Conservation (phyloP, 2,113 vertebrate genomes). For the Istiophorus platypterus region DNA sequence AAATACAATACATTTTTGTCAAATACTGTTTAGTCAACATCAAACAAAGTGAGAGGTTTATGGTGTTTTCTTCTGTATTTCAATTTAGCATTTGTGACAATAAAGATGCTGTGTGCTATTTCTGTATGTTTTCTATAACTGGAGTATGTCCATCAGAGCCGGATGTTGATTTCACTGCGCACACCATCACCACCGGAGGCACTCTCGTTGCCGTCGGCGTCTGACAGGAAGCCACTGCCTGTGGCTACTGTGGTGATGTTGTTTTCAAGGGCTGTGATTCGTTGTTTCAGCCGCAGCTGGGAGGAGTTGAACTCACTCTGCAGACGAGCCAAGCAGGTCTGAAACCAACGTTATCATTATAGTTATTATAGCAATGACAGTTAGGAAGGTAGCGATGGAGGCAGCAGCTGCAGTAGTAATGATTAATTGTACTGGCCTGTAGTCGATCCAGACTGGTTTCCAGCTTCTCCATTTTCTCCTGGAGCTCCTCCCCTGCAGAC, state of each 20-base stretch:
- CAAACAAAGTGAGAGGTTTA: neutral
- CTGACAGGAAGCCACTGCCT: slow-evolving; percentile 88
- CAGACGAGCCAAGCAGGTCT: slow-evolving; percentile 87
- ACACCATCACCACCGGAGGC: slow-evolving; percentile 72
- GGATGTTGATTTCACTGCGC: slow-evolving; percentile 81
- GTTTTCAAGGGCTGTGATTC: slow-evolving; percentile 88
- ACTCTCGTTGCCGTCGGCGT: slow-evolving; percentile 84
- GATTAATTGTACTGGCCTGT: slow-evolving; percentile 68
- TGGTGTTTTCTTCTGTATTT: neutral
- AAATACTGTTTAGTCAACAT: neutral
- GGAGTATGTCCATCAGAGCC: slow-evolving; percentile 59
- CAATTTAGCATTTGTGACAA: neutral
- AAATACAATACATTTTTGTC: neutral
- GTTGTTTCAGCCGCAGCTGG: slow-evolving; percentile 91
- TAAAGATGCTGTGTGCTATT: neutral
- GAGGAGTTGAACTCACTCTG: slow-evolving; percentile 89
- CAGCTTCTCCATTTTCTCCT: slow-evolving; percentile 91
- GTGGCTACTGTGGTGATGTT: slow-evolving; percentile 73
- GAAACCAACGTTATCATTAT: neutral
- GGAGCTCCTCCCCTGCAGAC: slow-evolving; percentile 82
- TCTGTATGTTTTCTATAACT: neutral
- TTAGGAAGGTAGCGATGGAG: neutral
- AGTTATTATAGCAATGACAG: neutral
- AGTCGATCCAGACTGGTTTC: slow-evolving; percentile 89
- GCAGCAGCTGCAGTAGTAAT: neutral